A percentile compares a stretch with the other conserved stretches of the same genome.
These are phyloP conservation scores for Hofmannophila pseudospretella DNA, from an alignment of 2,888 invertebrate genomes.

Conservation along the genomic window DNA sequence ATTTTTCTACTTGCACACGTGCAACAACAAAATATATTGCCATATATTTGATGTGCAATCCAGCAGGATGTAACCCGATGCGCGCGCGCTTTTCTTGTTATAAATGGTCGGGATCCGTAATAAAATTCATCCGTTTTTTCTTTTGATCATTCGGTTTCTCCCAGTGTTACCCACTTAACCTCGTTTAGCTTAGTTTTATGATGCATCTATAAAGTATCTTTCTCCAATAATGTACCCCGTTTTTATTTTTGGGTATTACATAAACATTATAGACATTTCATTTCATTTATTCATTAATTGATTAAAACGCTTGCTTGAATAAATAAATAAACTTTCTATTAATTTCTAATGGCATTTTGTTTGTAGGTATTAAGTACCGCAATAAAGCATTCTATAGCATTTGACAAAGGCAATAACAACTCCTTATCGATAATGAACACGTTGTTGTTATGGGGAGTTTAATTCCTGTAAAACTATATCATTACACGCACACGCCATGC, in stretches of 20 bases:
- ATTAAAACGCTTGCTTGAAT: too few species aligned
- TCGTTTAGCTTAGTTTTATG: constrained; percentile 14
- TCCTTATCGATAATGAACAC: constrained; percentile 62
- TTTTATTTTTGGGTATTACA: too few species aligned
- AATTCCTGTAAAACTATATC: constrained; percentile 60
- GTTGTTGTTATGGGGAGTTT: constrained; percentile 46
- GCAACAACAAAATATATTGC: constrained; percentile 17
- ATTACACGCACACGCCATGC: constrained; percentile 41
- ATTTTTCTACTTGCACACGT: constrained; percentile 11
- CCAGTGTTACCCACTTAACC: constrained; percentile 20
- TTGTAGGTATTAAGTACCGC: constrained; percentile 26
- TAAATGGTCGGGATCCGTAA: constrained; percentile 37
- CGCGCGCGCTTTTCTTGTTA: constrained; percentile 35
- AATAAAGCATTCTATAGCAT: constrained; percentile 37
- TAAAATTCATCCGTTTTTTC: constrained; percentile 45
- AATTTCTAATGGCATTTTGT: too few species aligned
- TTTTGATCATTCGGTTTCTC: constrained; percentile 41
- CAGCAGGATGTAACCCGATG: constrained; percentile 49
- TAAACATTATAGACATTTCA: too few species aligned
- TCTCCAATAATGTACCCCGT: neutral
- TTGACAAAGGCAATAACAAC: constrained; percentile 40
- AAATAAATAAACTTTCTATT: too few species aligned
- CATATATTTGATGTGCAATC: constrained; percentile 15
- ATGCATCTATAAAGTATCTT: constrained; percentile 7
- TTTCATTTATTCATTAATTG: too few species aligned